Conservation (phyloP, 2,797 vertebrate species). For the Melopsittacus undulatus region DNA sequence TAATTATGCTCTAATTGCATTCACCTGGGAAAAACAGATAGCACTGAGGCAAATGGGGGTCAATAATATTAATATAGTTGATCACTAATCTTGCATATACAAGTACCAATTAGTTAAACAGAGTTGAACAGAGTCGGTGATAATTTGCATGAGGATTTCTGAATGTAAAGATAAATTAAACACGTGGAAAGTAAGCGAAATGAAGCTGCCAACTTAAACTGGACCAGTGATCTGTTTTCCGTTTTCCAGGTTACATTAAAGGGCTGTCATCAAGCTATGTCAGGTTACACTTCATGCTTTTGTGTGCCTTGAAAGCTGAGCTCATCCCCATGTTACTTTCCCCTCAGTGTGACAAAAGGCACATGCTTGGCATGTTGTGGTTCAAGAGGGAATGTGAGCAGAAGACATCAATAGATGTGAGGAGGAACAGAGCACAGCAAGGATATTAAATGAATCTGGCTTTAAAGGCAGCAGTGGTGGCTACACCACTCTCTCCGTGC, state of each 20-base stretch:
- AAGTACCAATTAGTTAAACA: slow-evolving; percentile 51
- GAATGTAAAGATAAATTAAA: neutral
- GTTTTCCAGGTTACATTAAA: neutral
- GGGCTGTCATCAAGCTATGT: neutral
- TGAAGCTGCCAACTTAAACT: neutral
- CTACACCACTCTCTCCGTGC: neutral
- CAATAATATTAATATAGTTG: slow-evolving; percentile 49
- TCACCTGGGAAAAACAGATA: slow-evolving; percentile 38
- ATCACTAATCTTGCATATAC: slow-evolving; percentile 31
- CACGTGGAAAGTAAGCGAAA: neutral
- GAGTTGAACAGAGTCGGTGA: slow-evolving; percentile 14
- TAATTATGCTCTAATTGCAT: slow-evolving; percentile 40
- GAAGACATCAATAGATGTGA: neutral
- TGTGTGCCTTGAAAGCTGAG: neutral
- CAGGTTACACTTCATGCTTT: neutral
- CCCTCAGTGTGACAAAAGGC: neutral
- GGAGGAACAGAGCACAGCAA: neutral
- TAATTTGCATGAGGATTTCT: slow-evolving; percentile 17
- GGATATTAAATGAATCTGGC: neutral
- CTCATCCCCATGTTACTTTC: neutral
- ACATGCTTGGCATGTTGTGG: rapidly evolving
- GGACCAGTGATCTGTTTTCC: neutral
- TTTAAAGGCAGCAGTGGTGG: neutral
- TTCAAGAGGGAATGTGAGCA: neutral
- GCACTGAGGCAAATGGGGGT: slow-evolving; percentile 1